Base-by-base conservation (phyloP, 2,888 invertebrate species). In the Fabriciana adippe region DNA sequence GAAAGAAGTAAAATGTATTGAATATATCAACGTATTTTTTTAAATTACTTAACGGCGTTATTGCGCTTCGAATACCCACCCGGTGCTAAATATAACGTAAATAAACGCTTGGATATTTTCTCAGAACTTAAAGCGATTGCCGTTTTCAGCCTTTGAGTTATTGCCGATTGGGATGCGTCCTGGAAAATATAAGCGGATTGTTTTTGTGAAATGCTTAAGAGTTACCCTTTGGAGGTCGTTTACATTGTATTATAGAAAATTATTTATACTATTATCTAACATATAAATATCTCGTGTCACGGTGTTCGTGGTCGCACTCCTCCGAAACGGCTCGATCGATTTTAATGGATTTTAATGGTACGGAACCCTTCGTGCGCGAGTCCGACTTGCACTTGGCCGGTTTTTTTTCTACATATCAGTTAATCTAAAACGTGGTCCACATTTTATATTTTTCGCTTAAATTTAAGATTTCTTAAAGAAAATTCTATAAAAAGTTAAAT, bases 181-280 rank as follows among this genome's bases (percentile, higher is more conserved):
- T 60, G 70, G 66, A 68, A 68, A 68, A 72, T 70, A 72, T 72
- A 66, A 67, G 69, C 65, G 67, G 55, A 68, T 68, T 72, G 68
- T 69, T 68, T 72, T 72, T 68, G 60, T 35, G 67, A 64, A 70
- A 68, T 51, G 64, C 67, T 67, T 51, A 64, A 70, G 68, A 69
- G 69, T 73, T 59, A 26, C 55, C 16, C 26, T 55, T 65, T 47
- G 35, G 16, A 54, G 53, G 13, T 31, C 35, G 61, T 56, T 65
- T 62, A 62, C 14, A 66, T n/a, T 62, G n/a, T 55, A 31, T 15
- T 0, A 3, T 21, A 51, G 50, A 21, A 6, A 48, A 4, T 21
- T 62, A 21, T 54, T 16, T 16, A 14, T 41, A 41, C 35, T 21
- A 21, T 21, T 21, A 21, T 21, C 21, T 21, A 21, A 21, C 4